Evolutionary conservation across 2,797 vertebrate genomes (phyloP).

Genomic region (Megaceryle alcyon): DNA sequence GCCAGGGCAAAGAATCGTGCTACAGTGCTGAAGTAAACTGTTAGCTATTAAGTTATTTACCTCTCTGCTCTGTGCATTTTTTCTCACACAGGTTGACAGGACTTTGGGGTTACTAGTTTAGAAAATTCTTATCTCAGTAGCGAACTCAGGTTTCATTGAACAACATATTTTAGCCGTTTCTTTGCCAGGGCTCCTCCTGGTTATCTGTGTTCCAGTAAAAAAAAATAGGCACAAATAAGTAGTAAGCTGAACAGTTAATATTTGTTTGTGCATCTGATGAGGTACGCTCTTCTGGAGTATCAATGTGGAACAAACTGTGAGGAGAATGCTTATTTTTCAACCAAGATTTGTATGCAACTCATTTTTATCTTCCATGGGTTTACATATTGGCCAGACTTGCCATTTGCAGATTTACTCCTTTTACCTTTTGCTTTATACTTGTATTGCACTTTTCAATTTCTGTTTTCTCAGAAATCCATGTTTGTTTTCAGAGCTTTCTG

Average conservation of each 20-base stretch:
- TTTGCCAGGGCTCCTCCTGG: not conserved
- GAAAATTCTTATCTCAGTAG: not conserved
- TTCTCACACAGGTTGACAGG: not conserved
- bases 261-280: not conserved
- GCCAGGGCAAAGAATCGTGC: not conserved
- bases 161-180: not conserved
- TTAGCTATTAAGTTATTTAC: constrained; percentile 35
- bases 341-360: not conserved
- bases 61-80: not conserved
- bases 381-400: not conserved
- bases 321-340: not conserved
- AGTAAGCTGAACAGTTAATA: not conserved
- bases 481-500: not conserved
- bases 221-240: not conserved
- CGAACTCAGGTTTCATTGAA: not conserved
- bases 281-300: not conserved
- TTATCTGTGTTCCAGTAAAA: not conserved
- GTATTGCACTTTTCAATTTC: not conserved
- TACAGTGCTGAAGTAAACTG: not conserved
- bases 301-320: not conserved
- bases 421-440: not conserved
- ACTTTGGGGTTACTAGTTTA: not conserved
- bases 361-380: not conserved
- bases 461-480: not conserved
- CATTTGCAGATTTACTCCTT: not conserved